phyloP scores from a whole-genome alignment of 2,888 invertebrate species.

The Agrilus biguttatus region DNA sequence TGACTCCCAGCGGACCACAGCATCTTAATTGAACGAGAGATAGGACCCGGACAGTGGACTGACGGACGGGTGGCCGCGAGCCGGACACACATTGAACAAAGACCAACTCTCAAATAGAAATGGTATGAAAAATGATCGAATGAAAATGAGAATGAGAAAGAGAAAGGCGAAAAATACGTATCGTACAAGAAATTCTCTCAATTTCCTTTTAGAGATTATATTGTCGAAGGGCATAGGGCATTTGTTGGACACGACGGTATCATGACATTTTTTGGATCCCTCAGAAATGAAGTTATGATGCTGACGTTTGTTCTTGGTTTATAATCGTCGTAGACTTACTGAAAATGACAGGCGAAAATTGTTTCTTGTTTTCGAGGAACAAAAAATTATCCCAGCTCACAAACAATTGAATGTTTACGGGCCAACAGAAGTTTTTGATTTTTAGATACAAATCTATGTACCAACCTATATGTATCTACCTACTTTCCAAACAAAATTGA shows the following conservation, averaged over 20 bases:
- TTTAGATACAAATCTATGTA: no score
- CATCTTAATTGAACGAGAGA: constrained; percentile 32
- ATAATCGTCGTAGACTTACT: no score
- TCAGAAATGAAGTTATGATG: no score
- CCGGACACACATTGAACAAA: no score
- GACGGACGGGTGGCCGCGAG: background rate
- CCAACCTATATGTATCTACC: no score
- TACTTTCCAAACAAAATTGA: no score
- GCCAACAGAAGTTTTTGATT: no score
- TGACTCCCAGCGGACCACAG: constrained; percentile 24
- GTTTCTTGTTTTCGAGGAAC: no score
- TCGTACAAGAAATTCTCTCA: constrained; percentile 33
- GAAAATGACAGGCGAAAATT: no score
- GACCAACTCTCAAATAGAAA: constrained; percentile 19
- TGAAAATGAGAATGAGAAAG: constrained; percentile 28
- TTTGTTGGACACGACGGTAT: constrained; percentile 18
- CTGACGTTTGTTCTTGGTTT: no score
- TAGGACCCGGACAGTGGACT: constrained; percentile 19
- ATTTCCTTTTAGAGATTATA: constrained; percentile 34
- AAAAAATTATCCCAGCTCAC: no score
- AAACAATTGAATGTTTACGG: no score
- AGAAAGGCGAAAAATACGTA: constrained; percentile 23
- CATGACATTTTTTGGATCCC: background rate
- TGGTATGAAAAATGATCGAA: constrained; percentile 35
- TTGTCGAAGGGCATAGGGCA: constrained; percentile 25